phyloP scores from a whole-genome alignment of 2,888 invertebrate genomes.

The Ennomos fuscantarius region DNA sequence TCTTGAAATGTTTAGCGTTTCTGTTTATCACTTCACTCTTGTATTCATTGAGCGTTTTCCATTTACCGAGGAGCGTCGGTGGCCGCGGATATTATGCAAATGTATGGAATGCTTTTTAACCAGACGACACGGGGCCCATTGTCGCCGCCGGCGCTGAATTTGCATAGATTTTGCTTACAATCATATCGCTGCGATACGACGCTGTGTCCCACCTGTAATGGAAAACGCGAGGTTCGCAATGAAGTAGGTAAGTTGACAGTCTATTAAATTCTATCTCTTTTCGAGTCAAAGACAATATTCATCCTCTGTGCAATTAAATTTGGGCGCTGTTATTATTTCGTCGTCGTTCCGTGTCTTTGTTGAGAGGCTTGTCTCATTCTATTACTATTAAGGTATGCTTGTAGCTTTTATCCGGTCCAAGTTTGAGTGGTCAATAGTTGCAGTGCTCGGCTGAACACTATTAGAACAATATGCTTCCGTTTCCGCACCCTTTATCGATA shows the following conservation, averaged over 20 bases:
- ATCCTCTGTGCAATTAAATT: slow-evolving; percentile 23
- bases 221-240: slow-evolving; percentile 13
- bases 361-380: slow-evolving; percentile 6
- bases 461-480: slow-evolving; percentile 14
- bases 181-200: slow-evolving; percentile 14
- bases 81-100: slow-evolving; percentile 27
- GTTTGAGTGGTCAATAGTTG: neutral
- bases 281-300: slow-evolving; percentile 15
- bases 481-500: slow-evolving; percentile 19
- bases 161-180: slow-evolving; percentile 28
- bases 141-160: slow-evolving; percentile 24
- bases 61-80: slow-evolving; percentile 9
- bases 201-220: slow-evolving; percentile 3
- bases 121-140: slow-evolving; percentile 24
- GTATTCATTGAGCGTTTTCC: slow-evolving; percentile 29
- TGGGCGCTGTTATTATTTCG: slow-evolving; percentile 18
- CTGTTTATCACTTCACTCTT: slow-evolving; percentile 21
- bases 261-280: slow-evolving; percentile 12
- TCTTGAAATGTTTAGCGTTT: slow-evolving; percentile 5
- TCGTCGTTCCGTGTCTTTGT: slow-evolving; percentile 14
- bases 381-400: slow-evolving; percentile 3
- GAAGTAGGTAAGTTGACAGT: slow-evolving; percentile 15
- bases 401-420: neutral
- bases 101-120: slow-evolving; percentile 32
- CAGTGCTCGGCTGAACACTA: slow-evolving; percentile 1